phyloP scores from a whole-genome alignment of 2,797 vertebrate genomes.

The Parauchenoglanis ngamensis region DNA sequence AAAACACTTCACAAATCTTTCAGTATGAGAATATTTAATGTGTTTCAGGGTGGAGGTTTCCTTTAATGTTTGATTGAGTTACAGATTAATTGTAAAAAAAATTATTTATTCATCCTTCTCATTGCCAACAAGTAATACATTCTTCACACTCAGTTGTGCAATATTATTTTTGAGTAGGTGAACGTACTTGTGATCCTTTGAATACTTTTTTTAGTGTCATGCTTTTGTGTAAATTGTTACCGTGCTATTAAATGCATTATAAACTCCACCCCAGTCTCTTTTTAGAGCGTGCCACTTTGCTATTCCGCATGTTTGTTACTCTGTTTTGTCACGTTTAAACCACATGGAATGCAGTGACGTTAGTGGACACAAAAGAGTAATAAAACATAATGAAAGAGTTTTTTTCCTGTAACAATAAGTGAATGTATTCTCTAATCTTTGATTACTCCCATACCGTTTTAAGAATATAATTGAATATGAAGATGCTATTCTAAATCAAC shows the following conservation, averaged over 20 bases:
- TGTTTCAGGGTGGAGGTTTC: not conserved
- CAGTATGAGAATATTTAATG: not conserved
- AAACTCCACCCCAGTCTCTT: not conserved
- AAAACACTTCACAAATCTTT: not conserved
- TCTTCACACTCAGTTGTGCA: not conserved
- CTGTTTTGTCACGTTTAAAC: not conserved
- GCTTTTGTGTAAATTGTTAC: not conserved
- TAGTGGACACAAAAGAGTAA: not conserved
- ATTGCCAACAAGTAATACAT: not conserved
- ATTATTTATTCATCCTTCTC: not conserved
- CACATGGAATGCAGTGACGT: not conserved
- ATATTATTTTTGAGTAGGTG: not conserved
- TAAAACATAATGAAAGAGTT: not conserved
- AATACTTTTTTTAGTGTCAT: not conserved
- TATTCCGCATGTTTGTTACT: not conserved
- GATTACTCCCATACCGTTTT: not conserved
- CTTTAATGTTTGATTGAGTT: not conserved
- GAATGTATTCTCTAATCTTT: not conserved
- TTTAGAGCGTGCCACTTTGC: not conserved
- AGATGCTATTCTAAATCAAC: not conserved
- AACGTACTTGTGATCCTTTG: not conserved
- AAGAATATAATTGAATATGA: not conserved
- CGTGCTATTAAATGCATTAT: not conserved
- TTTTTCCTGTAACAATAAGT: not conserved
- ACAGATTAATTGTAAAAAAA: not conserved